Evolutionary conservation across 2,797 vertebrate species (phyloP).

Genomic region (Poecilia velifera): DNA sequence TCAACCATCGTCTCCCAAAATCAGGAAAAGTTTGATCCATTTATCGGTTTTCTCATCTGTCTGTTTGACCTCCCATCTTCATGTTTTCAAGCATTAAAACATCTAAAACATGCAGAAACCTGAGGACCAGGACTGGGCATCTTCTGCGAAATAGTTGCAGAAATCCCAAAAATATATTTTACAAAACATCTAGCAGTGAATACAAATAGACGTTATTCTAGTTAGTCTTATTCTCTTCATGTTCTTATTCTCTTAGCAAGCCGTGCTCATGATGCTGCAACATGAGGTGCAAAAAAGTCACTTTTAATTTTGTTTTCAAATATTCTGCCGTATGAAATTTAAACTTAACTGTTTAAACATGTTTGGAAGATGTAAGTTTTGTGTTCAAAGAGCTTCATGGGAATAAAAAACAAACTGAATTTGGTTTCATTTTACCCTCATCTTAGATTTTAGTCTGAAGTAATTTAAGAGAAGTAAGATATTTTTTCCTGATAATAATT

Average conservation of each 20-base stretch:
- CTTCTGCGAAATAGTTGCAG: neutral
- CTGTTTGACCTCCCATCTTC: neutral
- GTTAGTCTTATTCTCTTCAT: neutral
- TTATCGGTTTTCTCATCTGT: neutral
- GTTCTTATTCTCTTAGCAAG: neutral
- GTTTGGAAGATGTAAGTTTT: neutral
- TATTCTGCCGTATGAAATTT: neutral
- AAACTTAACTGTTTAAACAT: neutral
- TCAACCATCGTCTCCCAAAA: neutral
- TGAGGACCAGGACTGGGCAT: neutral
- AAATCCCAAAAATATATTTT: neutral
- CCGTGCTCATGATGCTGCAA: neutral
- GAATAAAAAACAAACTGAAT: neutral
- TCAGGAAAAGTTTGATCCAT: neutral
- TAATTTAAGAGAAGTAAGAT: neutral
- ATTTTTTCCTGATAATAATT: neutral
- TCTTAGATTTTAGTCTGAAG: neutral
- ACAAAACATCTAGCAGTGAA: neutral
- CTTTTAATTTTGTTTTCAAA: neutral
- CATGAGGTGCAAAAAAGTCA: neutral
- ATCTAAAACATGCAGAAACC: neutral
- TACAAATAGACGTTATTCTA: neutral
- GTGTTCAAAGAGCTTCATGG: neutral
- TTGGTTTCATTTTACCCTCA: neutral
- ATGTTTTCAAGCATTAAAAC: neutral